Conservation (phyloP, 1,140 invertebrate species). For the Lepidostoma basale region DNA sequence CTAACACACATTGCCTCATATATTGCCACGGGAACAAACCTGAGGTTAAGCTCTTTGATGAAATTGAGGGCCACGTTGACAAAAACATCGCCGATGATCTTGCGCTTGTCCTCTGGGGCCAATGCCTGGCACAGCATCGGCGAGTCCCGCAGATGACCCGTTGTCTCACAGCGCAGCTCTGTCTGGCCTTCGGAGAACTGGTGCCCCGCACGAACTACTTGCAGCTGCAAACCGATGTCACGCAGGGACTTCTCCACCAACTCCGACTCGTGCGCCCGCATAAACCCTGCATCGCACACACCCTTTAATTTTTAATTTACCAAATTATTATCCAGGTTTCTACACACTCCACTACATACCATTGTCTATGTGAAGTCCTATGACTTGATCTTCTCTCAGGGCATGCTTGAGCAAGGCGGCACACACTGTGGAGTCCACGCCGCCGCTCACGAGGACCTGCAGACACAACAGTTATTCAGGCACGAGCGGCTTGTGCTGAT, state of each 20-base stretch:
- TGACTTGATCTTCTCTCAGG: conserved; percentile 87
- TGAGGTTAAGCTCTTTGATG: conserved; percentile 80
- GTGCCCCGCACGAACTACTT: conserved; percentile 77
- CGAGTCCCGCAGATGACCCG: conserved; percentile 75
- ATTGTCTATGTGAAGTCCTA: conserved; percentile 98
- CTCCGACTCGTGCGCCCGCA: conserved; percentile 94
- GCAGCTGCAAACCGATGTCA: conserved; percentile 85
- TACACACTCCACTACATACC: no score
- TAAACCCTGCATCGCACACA: conserved; percentile 77
- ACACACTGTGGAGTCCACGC: conserved; percentile 98
- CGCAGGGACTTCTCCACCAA: conserved; percentile 86
- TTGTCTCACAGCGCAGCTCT: conserved; percentile 59
- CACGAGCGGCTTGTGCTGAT: no score
- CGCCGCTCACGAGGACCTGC: conserved; percentile 92
- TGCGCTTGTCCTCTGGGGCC: conserved; percentile 95
- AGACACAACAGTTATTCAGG: no score
- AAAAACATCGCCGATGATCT: conserved; percentile 99
- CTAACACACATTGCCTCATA: background rate
- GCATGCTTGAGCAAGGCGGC: conserved; percentile 92
- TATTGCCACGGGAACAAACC: no score
- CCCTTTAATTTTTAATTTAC: background rate
- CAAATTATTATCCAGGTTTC: no score
- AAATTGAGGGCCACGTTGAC: conserved; percentile 88
- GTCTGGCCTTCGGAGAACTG: conserved; percentile 83
- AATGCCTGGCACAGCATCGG: conserved; percentile 86